Conservation (phyloP, 2,888 invertebrate species). For the Sympetrum striolatum region DNA sequence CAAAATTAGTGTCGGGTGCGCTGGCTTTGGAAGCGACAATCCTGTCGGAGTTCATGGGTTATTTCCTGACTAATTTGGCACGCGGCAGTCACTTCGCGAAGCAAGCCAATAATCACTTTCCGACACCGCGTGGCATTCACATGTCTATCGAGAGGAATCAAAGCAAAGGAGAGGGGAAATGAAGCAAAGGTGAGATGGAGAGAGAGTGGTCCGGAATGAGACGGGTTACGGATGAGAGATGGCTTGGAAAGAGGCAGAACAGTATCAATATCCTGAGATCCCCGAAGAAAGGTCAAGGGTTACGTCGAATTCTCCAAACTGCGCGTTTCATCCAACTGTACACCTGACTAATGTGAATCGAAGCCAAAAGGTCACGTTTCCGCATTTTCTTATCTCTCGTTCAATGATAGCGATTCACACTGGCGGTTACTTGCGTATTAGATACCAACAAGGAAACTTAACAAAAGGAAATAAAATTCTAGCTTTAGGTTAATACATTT, state of each 20-base stretch:
- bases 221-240: not conserved
- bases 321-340: not conserved
- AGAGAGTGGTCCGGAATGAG: too few relatives aligned
- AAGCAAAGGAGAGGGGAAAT: not conserved
- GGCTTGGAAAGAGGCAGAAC: not conserved
- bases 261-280: too few relatives aligned
- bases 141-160: not conserved
- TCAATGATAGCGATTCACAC: too few relatives aligned
- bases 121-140: not conserved
- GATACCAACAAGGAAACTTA: too few relatives aligned
- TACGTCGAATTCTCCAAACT: not conserved
- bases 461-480: too few relatives aligned
- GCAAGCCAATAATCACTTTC: not conserved
- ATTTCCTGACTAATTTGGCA: not conserved
- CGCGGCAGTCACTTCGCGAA: not conserved
- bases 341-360: too few relatives aligned
- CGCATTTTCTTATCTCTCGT: not conserved
- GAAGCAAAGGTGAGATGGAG: not conserved
- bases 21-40: not conserved
- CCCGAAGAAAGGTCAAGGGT: not conserved
- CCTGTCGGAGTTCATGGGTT: not conserved
- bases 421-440: too few relatives aligned
- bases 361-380: too few relatives aligned
- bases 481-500: too few relatives aligned
- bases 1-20: not conserved